phyloP scores from a whole-genome alignment of 2,888 invertebrate genomes.

The Leucophenga maculata region DNA sequence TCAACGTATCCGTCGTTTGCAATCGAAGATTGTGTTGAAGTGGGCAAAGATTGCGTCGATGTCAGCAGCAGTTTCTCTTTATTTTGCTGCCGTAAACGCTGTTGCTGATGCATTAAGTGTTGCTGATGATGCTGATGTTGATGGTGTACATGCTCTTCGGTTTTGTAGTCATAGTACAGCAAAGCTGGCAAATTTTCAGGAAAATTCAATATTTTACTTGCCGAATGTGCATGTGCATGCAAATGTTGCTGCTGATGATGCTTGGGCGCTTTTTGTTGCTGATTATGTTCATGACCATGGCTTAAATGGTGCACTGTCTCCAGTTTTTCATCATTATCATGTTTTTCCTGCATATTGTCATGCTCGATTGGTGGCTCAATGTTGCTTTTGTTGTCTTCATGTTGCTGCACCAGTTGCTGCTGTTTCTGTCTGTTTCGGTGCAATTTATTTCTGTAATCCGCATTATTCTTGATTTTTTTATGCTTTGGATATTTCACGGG shows the following conservation, averaged over 20 bases:
- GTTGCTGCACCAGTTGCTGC: conserved; percentile 38
- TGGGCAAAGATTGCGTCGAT: too few relatives aligned
- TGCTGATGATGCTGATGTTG: conserved; percentile 68
- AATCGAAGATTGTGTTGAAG: conserved; percentile 6
- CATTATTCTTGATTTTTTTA: conserved; percentile 27
- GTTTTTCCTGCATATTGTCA: not conserved
- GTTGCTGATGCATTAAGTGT: conserved; percentile 64
- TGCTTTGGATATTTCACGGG: conserved; percentile 24
- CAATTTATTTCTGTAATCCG: not conserved
- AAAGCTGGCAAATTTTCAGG: conserved; percentile 70
- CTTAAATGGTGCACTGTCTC: conserved; percentile 34
- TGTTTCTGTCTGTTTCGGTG: not conserved
- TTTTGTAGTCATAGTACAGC: conserved; percentile 70
- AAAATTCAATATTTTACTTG: conserved; percentile 68
- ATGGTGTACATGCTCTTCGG: conserved; percentile 70
- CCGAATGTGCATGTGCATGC: conserved; percentile 47
- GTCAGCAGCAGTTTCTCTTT: conserved; percentile 33
- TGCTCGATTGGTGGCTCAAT: conserved; percentile 31
- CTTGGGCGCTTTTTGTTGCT: conserved; percentile 36
- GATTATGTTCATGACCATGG: conserved; percentile 31
- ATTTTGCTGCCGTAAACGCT: conserved; percentile 45
- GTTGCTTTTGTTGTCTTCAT: conserved; percentile 28
- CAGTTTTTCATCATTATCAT: conserved; percentile 33
- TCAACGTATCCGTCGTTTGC: conserved; percentile 36
- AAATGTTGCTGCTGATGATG: conserved; percentile 40